Evolutionary conservation across 2,113 vertebrate genomes (phyloP), one percentile per base, ranked within the genome.

Genomic region (Charadrius vociferus): DNA sequence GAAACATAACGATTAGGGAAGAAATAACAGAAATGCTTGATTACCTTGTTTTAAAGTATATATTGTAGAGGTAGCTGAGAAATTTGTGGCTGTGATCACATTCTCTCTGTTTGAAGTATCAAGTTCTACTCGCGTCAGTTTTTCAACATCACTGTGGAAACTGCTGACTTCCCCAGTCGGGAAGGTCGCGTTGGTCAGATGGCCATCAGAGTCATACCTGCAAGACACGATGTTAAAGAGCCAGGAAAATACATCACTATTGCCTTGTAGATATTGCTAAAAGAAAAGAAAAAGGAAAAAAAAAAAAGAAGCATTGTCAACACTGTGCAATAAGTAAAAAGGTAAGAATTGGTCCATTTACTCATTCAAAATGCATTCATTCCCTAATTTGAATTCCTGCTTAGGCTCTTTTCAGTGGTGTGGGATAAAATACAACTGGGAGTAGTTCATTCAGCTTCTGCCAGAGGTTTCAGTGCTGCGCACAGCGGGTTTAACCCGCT

Each of bases 1-100:
- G 18, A 55, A 88, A 88, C 1, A 1, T 32, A 94, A 79, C 10
- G 12, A 63, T 45, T 45, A 45, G 11, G 27, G 83, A 66, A 63
- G 61, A 72, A 90, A 36, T 26, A 92, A 55, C 14, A 84, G 37
- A 90, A 90, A 82, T 61, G 50, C n/a, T 72, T 80, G 71, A 63
- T 74, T 98, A 99, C 99, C 99, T 99, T 99, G 99, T 94, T 98
- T 99, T 97, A 99, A 98, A 30, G 99, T 99, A 96, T 99, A 99
- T 96, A 99, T 98, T 89, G 99, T 99, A 96, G 99, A 99, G 43
- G 99, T 99, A 93, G 99, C 99, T 70, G 99, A 99, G 97, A 99
- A 97, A 96, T 99, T 99, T 80, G 99, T 99, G 93, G 99, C 98
- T 78, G 99, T 99, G 96, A 99, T 97, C 81, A 99, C 99, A 90